Base-by-base conservation (phyloP, 2,888 invertebrate species). In the Dendrolimus pini region DNA sequence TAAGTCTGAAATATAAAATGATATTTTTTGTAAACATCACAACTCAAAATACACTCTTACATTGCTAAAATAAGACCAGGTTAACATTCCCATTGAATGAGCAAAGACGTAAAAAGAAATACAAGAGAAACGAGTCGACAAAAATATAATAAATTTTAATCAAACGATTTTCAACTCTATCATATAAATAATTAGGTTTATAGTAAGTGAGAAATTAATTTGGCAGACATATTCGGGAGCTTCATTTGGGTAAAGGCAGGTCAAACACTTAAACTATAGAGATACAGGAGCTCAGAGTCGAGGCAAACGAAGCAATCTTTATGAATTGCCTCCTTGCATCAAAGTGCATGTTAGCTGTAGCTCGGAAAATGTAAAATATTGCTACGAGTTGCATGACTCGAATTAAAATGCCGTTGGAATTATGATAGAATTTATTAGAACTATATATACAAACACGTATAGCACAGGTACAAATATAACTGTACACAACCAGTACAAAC, bases 241-340 rank as follows among this genome's bases (percentile, higher is more conserved):
- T 84, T 84, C 85, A 84, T 85, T 85, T 85, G 82, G 84, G 83
- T 82, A 80, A 82, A 83, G 84, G 81, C 81, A 83, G 83, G 83
- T 82, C 83, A 85, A 85, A 85, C 85, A 85, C 85, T 85, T 85
- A 84, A 83, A 84, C 79, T 81, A 78, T 77, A 82, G 82, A 85
- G 84, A 85, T 85, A 85, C 84, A 83, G 85, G 85, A 85, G 85
- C 84, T 83, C 83, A 83, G 80, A 84, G 83, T 84, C 79, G 79
- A 78, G 71, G 82, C 83, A 85, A 85, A 85, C 82, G 83, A 85
- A 85, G 83, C 85, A 78, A 83, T 81, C 75, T 78, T 82, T 80
- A 80, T 84, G 83, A 84, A 84, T 82, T 80, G 78, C 77, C 83
- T 80, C 79, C 77, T 77, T 80, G 77, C 78, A 78, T 80, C 9